phyloP scores from a whole-genome alignment of 2,113 vertebrate species.

The Crotalus tigris region DNA sequence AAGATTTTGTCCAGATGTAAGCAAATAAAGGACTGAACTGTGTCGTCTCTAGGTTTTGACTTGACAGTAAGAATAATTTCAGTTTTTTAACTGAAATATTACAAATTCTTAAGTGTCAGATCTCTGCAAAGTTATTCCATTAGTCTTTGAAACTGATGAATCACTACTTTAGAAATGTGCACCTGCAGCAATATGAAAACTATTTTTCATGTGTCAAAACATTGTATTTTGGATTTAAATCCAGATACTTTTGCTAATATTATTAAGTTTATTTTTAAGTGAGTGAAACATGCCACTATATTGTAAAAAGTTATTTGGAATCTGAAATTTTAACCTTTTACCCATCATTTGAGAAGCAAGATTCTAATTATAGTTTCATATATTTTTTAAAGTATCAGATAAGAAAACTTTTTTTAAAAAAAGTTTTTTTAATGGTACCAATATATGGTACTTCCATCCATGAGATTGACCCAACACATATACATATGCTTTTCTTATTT shows the following conservation, averaged over 20 bases:
- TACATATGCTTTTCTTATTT: background rate
- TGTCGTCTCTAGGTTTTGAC: background rate
- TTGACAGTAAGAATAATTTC: background rate
- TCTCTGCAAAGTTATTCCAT: background rate
- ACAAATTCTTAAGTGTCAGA: background rate
- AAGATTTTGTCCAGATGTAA: background rate
- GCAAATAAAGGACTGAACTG: background rate
- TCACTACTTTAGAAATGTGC: slow-evolving; percentile 1
- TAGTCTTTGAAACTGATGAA: background rate
- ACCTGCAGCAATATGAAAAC: background rate
- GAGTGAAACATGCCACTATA: background rate
- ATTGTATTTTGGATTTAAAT: background rate
- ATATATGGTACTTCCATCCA: background rate
- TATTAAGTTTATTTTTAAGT: background rate
- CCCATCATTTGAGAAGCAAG: background rate
- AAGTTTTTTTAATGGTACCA: background rate
- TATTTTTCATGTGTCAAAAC: background rate
- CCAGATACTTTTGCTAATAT: background rate
- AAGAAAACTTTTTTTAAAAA: background rate
- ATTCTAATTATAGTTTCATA: background rate
- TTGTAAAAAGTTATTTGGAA: background rate
- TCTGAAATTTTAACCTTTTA: background rate
- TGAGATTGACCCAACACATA: background rate
- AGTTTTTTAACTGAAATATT: background rate
- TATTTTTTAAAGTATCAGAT: background rate